Conservation (phyloP, 2,113 vertebrate genomes). For the Amphiprion percula region DNA sequence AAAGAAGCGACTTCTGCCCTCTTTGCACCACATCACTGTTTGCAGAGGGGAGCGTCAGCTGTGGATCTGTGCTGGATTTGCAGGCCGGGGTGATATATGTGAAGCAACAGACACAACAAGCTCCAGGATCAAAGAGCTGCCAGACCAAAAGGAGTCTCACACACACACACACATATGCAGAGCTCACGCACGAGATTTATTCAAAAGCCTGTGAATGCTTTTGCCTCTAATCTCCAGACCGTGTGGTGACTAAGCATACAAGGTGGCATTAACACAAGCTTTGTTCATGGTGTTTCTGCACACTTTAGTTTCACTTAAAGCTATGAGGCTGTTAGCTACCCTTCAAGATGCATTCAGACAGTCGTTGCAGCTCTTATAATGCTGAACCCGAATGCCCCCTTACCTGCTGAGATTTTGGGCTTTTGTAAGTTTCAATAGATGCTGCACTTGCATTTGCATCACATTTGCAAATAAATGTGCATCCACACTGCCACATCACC, state of each 20-base stretch:
- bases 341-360: constrained; percentile 2
- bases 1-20: constrained; percentile 35
- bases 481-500: background rate
- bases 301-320: constrained; percentile 26
- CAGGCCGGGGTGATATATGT: constrained; percentile 41
- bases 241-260: constrained; percentile 59
- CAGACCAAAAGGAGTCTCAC: constrained; percentile 37
- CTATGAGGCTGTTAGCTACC: background rate
- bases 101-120: constrained; percentile 54
- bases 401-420: constrained; percentile 7
- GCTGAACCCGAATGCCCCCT: constrained; percentile 3
- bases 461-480: constrained; percentile 12
- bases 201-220: constrained; percentile 49
- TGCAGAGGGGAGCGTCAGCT: constrained; percentile 27
- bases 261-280: constrained; percentile 48
- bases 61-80: constrained; percentile 36
- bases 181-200: constrained; percentile 47
- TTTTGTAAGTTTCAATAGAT: background rate
- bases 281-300: constrained; percentile 42
- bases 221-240: constrained; percentile 52
- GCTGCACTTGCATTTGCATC: background rate
- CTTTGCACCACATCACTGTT: constrained; percentile 24
- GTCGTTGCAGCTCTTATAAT: constrained; percentile 18
- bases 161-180: background rate
- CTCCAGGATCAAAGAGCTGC: constrained; percentile 63